Base-by-base conservation (phyloP, 1,140 invertebrate genomes). In the Rhyacophila brunnea region DNA sequence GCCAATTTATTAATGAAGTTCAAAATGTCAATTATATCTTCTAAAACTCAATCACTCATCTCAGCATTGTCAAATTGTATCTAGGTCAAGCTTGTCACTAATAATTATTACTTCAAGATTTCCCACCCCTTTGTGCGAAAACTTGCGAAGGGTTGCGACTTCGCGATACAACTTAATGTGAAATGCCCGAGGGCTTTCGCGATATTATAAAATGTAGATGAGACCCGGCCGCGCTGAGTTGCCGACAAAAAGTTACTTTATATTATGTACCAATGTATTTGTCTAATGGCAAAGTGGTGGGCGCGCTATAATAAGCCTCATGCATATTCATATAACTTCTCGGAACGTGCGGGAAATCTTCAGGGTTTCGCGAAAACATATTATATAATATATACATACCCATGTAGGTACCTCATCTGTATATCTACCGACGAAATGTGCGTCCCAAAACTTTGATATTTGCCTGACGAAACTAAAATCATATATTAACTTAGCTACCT, bases 141-240 rank as follows among this genome's bases (percentile, higher is more conserved):
- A 40, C 11, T 40, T 40, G 42, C 14, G 11, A 17, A 23, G 11
- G 18, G 13, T 19, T 19, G 23, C 6, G 44, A 46, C 6, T 11
- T 46, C 11, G 44, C 11, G 18, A 17, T 17, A 46, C 23, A 46
- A n/a, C n/a, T 19, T 42, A n/a, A 19, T 17, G 44, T 23, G 15
- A n/a, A 17, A 23, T 19, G 44, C 44, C 44, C 44, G 4, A 15
- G 13, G 13, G 44, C 44, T 28, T 6, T 49, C 28, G 18, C 18
- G 38, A 40, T 40, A 40, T 57, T 57, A 49, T 57, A 34, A 57
- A 57, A 57, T 57, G 44, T 48, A 57, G 47, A 57, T 49, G 45
- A 57, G 35, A 14, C 14, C 28, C 10, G n/a, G 40, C 10, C 23
- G 23, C 23, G 23, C 9, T 28, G 3, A 28, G 23, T 9, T 9